Conservation (phyloP, 2,888 invertebrate genomes). For the Hymenopus coronatus region DNA sequence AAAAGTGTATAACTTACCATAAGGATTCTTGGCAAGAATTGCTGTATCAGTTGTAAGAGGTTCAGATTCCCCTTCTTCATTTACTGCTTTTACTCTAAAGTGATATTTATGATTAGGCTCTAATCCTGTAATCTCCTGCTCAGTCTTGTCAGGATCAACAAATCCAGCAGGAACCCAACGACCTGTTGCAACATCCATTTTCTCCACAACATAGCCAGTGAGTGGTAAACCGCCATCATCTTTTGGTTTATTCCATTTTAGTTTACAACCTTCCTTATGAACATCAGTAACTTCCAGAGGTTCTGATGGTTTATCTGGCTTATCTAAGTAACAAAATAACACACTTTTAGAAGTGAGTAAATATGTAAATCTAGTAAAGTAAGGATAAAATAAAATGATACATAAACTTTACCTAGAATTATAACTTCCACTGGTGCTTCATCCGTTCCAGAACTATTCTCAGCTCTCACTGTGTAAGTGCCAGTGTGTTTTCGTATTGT, state of each 20-base stretch:
- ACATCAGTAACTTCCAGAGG: slow-evolving; percentile 88
- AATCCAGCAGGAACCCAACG: slow-evolving; percentile 77
- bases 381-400: not conserved
- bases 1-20: slow-evolving; percentile 52
- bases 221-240: slow-evolving; percentile 94
- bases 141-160: slow-evolving; percentile 65
- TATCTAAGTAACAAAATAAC: slow-evolving; percentile 54
- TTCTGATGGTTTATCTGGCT: slow-evolving; percentile 85
- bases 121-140: slow-evolving; percentile 81
- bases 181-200: slow-evolving; percentile 86
- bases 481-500: slow-evolving; percentile 85
- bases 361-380: not conserved
- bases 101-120: slow-evolving; percentile 95
- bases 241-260: slow-evolving; percentile 92
- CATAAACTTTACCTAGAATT: slow-evolving; percentile 62
- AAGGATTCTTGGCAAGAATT: slow-evolving; percentile 95
- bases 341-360: not conserved
- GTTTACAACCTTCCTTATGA: slow-evolving; percentile 89
- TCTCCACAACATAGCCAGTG: slow-evolving; percentile 88
- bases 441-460: slow-evolving; percentile 90
- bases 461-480: slow-evolving; percentile 85
- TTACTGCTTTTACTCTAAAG: slow-evolving; percentile 95
- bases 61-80: slow-evolving; percentile 96
- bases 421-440: slow-evolving; percentile 91
- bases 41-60: slow-evolving; percentile 87